Percentiles rank a stretch among this genome's conserved stretches.
Conservation (phyloP, 1,140 invertebrate species). For the Drosophila sp. region DNA sequence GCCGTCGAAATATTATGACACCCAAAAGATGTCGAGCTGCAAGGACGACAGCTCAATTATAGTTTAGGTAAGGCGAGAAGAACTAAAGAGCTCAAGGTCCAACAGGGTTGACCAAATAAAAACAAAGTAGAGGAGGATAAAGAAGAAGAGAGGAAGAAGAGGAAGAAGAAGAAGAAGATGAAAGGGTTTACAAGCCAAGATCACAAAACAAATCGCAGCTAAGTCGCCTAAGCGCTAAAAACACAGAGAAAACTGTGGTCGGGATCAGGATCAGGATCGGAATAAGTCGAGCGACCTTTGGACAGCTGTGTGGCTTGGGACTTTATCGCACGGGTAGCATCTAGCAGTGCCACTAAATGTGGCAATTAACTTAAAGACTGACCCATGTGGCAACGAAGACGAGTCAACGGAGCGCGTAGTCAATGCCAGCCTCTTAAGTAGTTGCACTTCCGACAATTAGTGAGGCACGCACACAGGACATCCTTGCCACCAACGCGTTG, state of each 20-base stretch:
- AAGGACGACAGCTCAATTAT: constrained; percentile 68
- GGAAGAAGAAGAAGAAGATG: too few relatives aligned
- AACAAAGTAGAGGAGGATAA: too few relatives aligned
- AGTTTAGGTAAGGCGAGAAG: constrained; percentile 20
- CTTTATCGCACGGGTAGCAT: constrained; percentile 39
- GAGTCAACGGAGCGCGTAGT: constrained; percentile 59
- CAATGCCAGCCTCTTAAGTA: constrained; percentile 60
- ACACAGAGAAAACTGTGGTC: background rate
- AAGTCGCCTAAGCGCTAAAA: constrained; percentile 13
- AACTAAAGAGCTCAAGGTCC: background rate
- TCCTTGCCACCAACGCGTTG: background rate
- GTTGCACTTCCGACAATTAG: constrained; percentile 77
- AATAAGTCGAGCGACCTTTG: background rate
- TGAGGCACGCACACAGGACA: constrained; percentile 4
- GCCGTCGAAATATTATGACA: constrained; percentile 67
- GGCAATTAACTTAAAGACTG: constrained; percentile 69
- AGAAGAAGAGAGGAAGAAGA: too few relatives aligned
- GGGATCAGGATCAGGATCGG: background rate
- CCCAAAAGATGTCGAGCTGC: constrained; percentile 8
- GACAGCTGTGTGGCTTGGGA: constrained; percentile 1
- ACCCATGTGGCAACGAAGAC: background rate
- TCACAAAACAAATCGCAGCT: constrained; percentile 47
- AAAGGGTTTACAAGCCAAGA: constrained; percentile 31
- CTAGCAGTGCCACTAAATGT: constrained; percentile 58
- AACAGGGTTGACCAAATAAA: too few relatives aligned